phyloP scores from a whole-genome alignment of 2,113 vertebrate species.

The Pogona vitticeps region DNA sequence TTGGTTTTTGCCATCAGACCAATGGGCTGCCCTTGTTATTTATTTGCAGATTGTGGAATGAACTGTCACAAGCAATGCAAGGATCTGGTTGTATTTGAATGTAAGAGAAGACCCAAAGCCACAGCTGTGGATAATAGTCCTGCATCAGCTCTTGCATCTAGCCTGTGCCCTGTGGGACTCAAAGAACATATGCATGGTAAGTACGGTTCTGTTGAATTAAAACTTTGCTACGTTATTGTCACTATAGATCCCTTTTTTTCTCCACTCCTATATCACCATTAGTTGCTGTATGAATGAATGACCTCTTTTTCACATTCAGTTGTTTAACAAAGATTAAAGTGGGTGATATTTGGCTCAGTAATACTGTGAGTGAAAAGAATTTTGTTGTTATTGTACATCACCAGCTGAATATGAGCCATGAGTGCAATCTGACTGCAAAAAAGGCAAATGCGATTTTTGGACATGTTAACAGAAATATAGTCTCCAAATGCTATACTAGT shows the following conservation, averaged over 20 bases:
- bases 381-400: no score
- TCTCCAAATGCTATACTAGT: no score
- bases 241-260: background rate
- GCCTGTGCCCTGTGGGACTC: conserved; percentile 76
- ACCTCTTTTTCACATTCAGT: no score
- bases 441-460: no score
- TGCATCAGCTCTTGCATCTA: conserved; percentile 75
- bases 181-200: conserved; percentile 79
- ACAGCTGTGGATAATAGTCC: conserved; percentile 79
- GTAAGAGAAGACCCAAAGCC: conserved; percentile 89
- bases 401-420: no score
- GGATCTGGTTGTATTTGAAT: conserved; percentile 95
- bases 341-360: no score
- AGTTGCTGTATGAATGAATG: background rate
- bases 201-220: conserved; percentile 45
- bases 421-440: no score
- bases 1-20: background rate
- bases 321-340: no score
- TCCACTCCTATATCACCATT: no score
- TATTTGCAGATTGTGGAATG: conserved; percentile 91
- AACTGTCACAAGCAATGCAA: conserved; percentile 97
- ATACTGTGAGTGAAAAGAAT: no score
- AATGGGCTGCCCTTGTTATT: background rate
- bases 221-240: background rate
- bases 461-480: no score